phyloP scores from a whole-genome alignment of 2,797 vertebrate genomes.

The Geotrypetes seraphini region DNA sequence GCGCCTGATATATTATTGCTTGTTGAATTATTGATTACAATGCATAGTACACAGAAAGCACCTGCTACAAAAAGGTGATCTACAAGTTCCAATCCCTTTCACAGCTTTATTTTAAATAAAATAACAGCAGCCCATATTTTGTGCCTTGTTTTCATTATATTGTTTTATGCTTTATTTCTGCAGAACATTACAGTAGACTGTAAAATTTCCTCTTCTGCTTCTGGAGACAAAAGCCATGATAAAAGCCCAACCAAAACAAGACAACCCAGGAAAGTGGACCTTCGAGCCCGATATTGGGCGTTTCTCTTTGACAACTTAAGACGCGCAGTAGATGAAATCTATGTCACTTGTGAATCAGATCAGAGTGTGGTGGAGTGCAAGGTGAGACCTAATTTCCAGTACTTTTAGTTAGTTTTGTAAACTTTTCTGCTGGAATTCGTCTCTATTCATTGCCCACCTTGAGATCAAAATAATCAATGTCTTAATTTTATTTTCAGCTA shows the following conservation, averaged over 20 bases:
- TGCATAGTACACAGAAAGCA: too few species aligned
- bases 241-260: conserved; percentile 89
- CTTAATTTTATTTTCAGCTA: too few species aligned
- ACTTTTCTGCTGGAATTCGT: too few species aligned
- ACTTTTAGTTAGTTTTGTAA: too few species aligned
- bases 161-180: conserved; percentile 13
- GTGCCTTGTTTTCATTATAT: neutral
- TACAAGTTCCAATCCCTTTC: too few species aligned
- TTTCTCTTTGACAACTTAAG: conserved; percentile 96
- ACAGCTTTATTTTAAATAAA: neutral
- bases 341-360: conserved; percentile 94
- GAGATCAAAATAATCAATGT: too few species aligned
- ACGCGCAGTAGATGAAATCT: conserved; percentile 92
- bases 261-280: conserved; percentile 86
- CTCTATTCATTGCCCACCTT: too few species aligned
- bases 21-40: too few species aligned
- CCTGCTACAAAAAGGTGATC: too few species aligned
- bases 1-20: too few species aligned
- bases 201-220: conserved; percentile 57
- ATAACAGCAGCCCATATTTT: neutral
- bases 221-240: conserved; percentile 78
- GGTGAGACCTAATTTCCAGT: conserved; percentile 66
- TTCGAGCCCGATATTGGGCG: conserved; percentile 93
- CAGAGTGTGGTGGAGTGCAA: conserved; percentile 98
- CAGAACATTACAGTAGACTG: conserved; percentile 67